phyloP scores from a whole-genome alignment of 2,797 vertebrate species.

The Diglossa cyanea region DNA sequence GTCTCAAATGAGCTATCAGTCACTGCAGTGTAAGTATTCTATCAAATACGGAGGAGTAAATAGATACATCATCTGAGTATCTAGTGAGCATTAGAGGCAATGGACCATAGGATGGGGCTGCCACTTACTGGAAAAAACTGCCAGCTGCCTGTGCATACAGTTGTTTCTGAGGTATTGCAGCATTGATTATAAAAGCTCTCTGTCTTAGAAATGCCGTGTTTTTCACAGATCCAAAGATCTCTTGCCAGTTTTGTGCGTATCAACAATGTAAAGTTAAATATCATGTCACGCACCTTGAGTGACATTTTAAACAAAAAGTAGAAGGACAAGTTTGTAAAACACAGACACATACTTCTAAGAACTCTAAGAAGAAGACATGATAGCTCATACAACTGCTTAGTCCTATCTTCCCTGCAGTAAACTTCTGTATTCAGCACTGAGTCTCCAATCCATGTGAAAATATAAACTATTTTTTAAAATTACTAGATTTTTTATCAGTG shows the following conservation, averaged over 20 bases:
- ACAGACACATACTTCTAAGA: neutral
- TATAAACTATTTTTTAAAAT: neutral
- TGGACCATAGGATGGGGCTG: neutral
- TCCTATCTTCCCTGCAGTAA: neutral
- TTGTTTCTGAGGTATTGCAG: neutral
- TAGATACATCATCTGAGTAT: neutral
- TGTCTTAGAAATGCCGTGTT: neutral
- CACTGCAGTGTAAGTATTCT: neutral
- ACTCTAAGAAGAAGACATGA: neutral
- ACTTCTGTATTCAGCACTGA: neutral
- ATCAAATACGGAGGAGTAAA: neutral
- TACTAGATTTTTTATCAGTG: neutral
- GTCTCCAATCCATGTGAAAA: neutral
- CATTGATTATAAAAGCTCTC: neutral
- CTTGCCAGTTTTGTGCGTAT: neutral
- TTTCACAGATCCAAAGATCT: neutral
- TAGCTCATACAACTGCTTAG: neutral
- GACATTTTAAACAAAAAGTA: neutral
- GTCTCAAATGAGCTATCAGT: neutral
- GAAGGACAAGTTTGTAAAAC: neutral
- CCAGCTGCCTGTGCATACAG: neutral
- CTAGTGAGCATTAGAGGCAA: neutral
- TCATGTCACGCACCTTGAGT: rapidly evolving
- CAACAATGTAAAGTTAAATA: neutral
- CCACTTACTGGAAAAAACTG: neutral